These are phyloP conservation scores for Scopus umbretta DNA, from an alignment of 2,113 vertebrate genomes.

Conservation along the genomic window DNA sequence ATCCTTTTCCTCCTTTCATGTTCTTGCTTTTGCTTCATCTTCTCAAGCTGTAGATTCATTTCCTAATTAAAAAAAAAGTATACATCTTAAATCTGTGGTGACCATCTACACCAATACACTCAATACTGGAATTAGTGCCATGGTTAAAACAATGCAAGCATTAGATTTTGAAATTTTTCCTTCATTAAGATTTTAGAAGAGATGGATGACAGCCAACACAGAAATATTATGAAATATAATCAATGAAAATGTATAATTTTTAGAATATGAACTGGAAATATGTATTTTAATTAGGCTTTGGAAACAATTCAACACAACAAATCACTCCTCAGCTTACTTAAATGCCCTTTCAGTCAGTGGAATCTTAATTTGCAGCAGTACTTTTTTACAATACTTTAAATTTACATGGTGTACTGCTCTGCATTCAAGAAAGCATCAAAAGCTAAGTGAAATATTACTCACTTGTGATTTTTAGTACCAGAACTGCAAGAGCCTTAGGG, in stretches of 20 bases:
- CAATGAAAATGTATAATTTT: neutral
- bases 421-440: neutral
- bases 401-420: neutral
- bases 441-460: neutral
- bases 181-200: neutral
- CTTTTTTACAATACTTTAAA: neutral
- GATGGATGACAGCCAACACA: neutral
- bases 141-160: neutral
- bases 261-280: neutral
- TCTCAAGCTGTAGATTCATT: constrained; percentile 67
- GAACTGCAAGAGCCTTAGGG: neutral
- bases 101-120: neutral
- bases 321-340: neutral
- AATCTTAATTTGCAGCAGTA: neutral
- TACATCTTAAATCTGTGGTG: neutral
- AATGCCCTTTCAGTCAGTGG: neutral
- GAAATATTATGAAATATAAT: neutral
- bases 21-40: constrained; percentile 71
- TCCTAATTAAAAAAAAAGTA: constrained; percentile 65
- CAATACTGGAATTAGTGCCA: neutral
- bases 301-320: neutral
- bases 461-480: neutral
- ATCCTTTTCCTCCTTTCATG: constrained; percentile 75
- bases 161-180: neutral
- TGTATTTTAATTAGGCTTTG: neutral